A percentile compares a stretch with the other conserved stretches of the same genome.
Conservation (phyloP, 2,113 vertebrate genomes). For the Abramis brama region DNA sequence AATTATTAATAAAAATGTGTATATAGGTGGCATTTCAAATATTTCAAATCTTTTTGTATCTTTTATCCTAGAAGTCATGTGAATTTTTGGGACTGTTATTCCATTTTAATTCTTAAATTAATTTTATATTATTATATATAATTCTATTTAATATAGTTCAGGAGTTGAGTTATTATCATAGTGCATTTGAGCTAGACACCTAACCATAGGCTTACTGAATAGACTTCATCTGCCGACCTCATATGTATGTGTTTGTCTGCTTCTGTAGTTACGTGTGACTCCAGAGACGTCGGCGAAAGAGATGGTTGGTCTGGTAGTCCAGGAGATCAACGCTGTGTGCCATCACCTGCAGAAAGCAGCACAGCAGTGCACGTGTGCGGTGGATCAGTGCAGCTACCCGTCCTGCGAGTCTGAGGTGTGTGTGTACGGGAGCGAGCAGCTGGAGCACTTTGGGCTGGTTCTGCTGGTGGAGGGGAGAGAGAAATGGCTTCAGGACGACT, state of each 20-base stretch:
- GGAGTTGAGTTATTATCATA: no score
- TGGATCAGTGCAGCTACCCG: slow-evolving; percentile 74
- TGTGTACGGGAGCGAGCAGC: slow-evolving; percentile 80
- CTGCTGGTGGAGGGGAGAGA: slow-evolving; percentile 77
- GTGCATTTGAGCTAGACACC: neutral
- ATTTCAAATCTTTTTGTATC: neutral
- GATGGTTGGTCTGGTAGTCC: slow-evolving; percentile 86
- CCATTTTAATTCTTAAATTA: neutral
- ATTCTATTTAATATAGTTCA: neutral
- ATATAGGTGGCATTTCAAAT: no score
- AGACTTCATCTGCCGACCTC: neutral
- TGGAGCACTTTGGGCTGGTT: slow-evolving; percentile 87
- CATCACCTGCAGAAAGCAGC: slow-evolving; percentile 66
- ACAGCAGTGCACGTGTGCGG: slow-evolving; percentile 60
- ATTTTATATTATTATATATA: neutral
- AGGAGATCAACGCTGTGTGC: slow-evolving; percentile 83
- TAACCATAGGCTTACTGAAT: neutral
- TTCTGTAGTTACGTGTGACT: slow-evolving; percentile 81
- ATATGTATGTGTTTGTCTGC: neutral
- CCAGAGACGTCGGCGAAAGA: slow-evolving; percentile 79
- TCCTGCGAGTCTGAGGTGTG: slow-evolving; percentile 64
- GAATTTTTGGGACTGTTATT: neutral
- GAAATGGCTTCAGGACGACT: slow-evolving; percentile 87
- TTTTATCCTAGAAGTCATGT: neutral
- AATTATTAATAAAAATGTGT: no score